A percentile compares a stretch with the other conserved stretches of the same genome.
These are phyloP conservation scores for Chaetodon auriga DNA, from an alignment of 2,113 vertebrate genomes.

Conservation along the genomic window DNA sequence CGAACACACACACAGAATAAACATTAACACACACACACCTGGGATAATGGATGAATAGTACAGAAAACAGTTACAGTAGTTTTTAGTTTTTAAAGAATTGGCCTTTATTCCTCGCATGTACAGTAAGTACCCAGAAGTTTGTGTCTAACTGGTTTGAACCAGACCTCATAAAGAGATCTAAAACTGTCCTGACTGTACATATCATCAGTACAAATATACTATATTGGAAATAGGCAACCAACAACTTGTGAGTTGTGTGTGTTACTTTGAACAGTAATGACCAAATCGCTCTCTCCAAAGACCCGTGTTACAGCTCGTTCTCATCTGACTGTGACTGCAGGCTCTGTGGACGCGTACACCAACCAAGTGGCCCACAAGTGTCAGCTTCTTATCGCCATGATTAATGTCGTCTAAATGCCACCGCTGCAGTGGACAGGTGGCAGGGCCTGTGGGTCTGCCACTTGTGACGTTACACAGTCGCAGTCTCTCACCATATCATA, in stretches of 20 bases:
- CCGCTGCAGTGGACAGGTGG: slow-evolving; percentile 48
- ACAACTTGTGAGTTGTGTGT: too few species aligned
- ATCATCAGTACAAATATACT: neutral
- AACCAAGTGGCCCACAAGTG: slow-evolving; percentile 35
- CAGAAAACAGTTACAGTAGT: neutral
- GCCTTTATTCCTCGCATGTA: neutral
- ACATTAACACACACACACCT: slow-evolving; percentile 2
- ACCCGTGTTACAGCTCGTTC: neutral
- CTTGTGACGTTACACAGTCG: slow-evolving; percentile 47
- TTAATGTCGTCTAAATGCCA: slow-evolving; percentile 54
- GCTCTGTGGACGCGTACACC: slow-evolving; percentile 19
- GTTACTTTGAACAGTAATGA: too few species aligned
- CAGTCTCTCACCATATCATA: slow-evolving; percentile 25
- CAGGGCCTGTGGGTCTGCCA: slow-evolving; percentile 28
- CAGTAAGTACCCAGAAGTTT: neutral
- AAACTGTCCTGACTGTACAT: neutral
- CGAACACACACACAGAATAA: neutral
- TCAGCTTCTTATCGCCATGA: slow-evolving; percentile 67
- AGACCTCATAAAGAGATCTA: neutral
- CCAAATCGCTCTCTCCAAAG: neutral
- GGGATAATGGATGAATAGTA: neutral
- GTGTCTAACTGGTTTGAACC: neutral
- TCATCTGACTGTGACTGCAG: slow-evolving; percentile 24
- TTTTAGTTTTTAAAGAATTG: neutral
- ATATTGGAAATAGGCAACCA: neutral